Conservation (phyloP, 2,113 vertebrate species). For the Synchiropus splendidus region DNA sequence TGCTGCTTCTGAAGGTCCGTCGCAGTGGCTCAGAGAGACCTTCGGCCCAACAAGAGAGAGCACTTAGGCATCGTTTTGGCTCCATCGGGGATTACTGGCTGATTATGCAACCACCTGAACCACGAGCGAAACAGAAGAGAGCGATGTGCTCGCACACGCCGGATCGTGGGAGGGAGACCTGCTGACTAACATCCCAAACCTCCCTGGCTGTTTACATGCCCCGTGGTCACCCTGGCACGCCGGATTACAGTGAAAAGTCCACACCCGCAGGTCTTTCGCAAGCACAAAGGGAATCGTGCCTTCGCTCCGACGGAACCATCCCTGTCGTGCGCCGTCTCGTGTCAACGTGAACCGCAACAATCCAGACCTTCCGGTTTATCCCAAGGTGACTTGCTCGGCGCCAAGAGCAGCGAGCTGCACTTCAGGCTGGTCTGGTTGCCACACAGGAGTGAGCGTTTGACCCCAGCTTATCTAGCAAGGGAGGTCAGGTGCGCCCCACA, state of each 20-base stretch:
- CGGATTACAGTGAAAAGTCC: constrained; percentile 1
- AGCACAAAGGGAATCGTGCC: constrained; percentile 6
- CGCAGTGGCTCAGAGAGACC: too few species aligned
- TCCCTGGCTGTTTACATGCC: constrained; percentile 21
- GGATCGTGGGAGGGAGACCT: constrained; percentile 10
- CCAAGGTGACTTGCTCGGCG: background rate
- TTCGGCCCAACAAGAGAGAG: too few species aligned
- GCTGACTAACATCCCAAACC: constrained; percentile 14
- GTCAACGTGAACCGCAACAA: too few species aligned
- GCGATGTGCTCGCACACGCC: background rate
- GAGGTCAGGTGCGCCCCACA: too few species aligned
- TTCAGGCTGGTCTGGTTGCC: background rate
- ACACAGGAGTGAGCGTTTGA: too few species aligned
- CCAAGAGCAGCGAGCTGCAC: too few species aligned
- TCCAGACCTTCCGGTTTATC: constrained; percentile 1
- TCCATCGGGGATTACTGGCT: too few species aligned
- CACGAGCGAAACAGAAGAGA: background rate
- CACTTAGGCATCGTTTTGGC: too few species aligned
- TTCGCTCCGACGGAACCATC: background rate
- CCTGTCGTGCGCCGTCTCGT: too few species aligned
- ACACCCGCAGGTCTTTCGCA: constrained; percentile 6
- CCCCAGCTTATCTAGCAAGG: too few species aligned
- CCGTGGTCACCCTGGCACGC: constrained; percentile 18
- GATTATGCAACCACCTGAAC: too few species aligned
- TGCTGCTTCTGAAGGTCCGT: too few species aligned